These are phyloP conservation scores for Chinchilla lanigera DNA, from an alignment of 2,113 vertebrate genomes.

Conservation along the genomic window DNA sequence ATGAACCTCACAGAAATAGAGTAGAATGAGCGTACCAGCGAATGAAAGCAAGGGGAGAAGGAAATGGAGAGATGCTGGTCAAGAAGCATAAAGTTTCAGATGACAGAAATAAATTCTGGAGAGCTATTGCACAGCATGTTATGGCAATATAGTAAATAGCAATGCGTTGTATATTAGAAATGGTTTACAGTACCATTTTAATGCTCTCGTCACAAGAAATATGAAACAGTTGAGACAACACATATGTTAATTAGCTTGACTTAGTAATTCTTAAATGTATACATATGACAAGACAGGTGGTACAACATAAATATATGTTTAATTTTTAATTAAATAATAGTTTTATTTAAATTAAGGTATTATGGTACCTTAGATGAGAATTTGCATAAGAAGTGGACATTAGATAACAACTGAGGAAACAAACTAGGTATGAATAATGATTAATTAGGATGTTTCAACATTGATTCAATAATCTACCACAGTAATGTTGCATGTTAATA, in stretches of 20 bases:
- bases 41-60: too few species aligned
- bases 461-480: not conserved
- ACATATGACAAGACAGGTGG: not conserved
- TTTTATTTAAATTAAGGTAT: not conserved
- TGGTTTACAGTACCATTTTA: not conserved
- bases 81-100: not conserved
- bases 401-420: not conserved
- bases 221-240: not conserved
- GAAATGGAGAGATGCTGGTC: not conserved
- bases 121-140: not conserved
- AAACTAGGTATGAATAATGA: not conserved
- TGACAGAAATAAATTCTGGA: not conserved
- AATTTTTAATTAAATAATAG: not conserved
- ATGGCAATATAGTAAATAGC: not conserved
- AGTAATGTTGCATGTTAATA: not conserved
- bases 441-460: not conserved
- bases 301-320: not conserved
- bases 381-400: not conserved
- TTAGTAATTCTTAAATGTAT: not conserved
- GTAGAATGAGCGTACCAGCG: not conserved
- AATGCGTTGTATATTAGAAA: not conserved
- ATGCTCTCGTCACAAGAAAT: not conserved
- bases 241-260: not conserved
- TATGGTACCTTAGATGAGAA: not conserved
- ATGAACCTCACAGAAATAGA: not conserved